These are phyloP conservation scores for Erebia aethiops DNA, from an alignment of 2,888 invertebrate species.

Conservation along the genomic window DNA sequence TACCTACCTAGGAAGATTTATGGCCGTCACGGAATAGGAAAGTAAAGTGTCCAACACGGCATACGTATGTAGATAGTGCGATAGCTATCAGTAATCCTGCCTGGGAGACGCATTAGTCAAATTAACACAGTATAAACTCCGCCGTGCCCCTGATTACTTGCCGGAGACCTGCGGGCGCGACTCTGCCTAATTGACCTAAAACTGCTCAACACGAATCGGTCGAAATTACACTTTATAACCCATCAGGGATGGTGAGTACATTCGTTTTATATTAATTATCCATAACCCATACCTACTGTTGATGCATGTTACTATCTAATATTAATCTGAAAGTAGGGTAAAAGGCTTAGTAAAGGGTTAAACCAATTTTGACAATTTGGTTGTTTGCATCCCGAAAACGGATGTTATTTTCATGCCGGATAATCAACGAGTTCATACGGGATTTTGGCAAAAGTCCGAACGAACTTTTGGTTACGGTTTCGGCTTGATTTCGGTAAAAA, in stretches of 20 bases:
- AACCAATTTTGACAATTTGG: no score
- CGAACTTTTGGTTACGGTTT: no score
- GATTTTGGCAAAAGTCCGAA: no score
- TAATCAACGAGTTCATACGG: no score
- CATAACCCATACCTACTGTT: no score
- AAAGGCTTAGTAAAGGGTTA: no score
- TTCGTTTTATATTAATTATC: no score
- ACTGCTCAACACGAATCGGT: constrained; percentile 81
- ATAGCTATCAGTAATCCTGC: constrained; percentile 48
- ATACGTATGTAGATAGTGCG: constrained; percentile 15
- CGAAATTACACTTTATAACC: constrained; percentile 69
- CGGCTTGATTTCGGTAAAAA: no score
- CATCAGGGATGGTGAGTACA: constrained; percentile 60
- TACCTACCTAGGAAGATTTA: constrained; percentile 15
- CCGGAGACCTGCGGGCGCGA: constrained; percentile 67
- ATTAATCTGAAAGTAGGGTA: no score
- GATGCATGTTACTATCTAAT: no score
- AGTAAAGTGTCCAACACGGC: constrained; percentile 8
- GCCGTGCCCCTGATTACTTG: constrained; percentile 79
- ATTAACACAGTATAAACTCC: constrained; percentile 82
- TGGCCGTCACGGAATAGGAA: neutral
- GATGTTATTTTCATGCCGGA: no score
- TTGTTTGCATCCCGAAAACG: no score
- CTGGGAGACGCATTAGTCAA: constrained; percentile 80
- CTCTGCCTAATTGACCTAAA: constrained; percentile 83